These are phyloP conservation scores for Rhadina sibilatrix DNA, from an alignment of 2,113 vertebrate species.

Conservation along the genomic window DNA sequence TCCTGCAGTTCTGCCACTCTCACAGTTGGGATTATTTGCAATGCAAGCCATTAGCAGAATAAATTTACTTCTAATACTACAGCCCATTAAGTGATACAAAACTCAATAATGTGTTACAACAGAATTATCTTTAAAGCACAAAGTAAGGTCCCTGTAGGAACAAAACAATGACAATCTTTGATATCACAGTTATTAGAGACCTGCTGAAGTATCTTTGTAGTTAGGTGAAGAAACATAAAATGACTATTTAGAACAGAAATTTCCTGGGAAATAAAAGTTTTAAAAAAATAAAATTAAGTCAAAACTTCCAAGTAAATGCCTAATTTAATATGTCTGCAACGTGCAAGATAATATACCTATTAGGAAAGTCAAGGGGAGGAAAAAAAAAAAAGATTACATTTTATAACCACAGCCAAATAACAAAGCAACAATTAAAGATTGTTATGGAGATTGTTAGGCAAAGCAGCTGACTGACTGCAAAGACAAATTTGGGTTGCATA, in stretches of 20 bases:
- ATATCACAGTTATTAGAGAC: not conserved
- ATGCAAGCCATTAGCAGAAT: not conserved
- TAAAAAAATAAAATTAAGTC: not conserved
- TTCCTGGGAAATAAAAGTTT: not conserved
- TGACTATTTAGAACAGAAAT: not conserved
- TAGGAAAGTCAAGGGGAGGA: not conserved
- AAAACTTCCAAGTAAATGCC: not conserved
- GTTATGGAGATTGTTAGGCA: not conserved
- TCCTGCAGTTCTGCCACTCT: not conserved
- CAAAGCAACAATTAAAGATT: not conserved
- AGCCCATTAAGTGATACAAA: not conserved
- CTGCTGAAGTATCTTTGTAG: not conserved
- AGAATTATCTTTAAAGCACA: conserved; percentile 23
- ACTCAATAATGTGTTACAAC: not conserved
- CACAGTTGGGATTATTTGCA: not conserved
- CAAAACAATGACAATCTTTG: not conserved
- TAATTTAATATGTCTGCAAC: not conserved
- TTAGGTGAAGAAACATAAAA: not conserved
- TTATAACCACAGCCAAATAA: not conserved
- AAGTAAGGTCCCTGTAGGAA: not conserved
- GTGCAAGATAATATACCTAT: not conserved
- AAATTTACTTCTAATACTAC: not conserved
- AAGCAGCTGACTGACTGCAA: not conserved
- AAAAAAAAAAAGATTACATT: not conserved
- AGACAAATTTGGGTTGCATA: not conserved